Evolutionary conservation across 2,797 vertebrate genomes (phyloP).

Genomic region (Spheniscus humboldti): DNA sequence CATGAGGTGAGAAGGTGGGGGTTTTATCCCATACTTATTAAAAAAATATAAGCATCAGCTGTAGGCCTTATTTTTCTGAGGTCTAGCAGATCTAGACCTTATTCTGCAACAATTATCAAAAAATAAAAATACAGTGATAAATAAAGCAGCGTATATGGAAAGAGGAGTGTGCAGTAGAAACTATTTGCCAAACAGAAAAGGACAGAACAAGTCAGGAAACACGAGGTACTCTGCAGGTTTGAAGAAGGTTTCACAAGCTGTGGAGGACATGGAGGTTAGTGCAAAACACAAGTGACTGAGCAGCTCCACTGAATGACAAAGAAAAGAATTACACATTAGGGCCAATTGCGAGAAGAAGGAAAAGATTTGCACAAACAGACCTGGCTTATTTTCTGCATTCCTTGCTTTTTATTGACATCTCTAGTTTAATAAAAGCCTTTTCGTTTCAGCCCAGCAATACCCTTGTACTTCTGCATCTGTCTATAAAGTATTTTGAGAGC

Average conservation of each 20-base stretch:
- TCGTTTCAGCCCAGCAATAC: not conserved
- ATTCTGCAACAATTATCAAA: not conserved
- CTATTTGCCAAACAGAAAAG: not conserved
- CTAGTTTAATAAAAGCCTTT: not conserved
- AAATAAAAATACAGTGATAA: not conserved
- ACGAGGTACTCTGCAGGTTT: not conserved
- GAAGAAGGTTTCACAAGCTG: not conserved
- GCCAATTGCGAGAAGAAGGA: not conserved
- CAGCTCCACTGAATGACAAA: not conserved
- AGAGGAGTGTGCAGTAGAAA: not conserved
- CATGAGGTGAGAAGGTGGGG: not conserved
- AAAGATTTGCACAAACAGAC: not conserved
- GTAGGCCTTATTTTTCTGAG: not conserved
- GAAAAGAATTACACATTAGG: not conserved
- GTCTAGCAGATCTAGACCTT: not conserved
- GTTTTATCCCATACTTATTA: not conserved
- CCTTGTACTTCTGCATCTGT: not conserved
- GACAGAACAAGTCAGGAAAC: not conserved
- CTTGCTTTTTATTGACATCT: not conserved
- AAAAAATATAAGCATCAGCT: not conserved
- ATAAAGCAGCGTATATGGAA: not conserved
- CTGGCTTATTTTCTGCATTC: not conserved
- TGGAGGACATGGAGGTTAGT: not conserved
- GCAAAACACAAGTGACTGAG: not conserved
- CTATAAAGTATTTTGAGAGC: not conserved